Evolutionary conservation across 2,888 invertebrate genomes (phyloP).

Genomic region (Chymomyza amoena): DNA sequence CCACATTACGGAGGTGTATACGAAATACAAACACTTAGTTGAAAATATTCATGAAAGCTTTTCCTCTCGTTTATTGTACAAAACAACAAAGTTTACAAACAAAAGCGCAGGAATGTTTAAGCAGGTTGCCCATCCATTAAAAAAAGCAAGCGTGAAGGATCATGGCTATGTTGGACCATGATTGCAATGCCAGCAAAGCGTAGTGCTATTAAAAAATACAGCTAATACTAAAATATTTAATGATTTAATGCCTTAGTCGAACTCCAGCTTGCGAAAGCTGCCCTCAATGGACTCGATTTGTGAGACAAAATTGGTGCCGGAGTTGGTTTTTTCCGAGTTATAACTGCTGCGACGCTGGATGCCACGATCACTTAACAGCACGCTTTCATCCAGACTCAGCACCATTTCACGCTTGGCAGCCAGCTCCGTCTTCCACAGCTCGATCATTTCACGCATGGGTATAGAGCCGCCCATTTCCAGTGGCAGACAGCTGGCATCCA

Average conservation of each 20-base stretch:
- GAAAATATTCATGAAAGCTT: neutral
- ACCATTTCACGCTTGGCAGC: constrained; percentile 82
- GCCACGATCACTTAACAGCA: constrained; percentile 83
- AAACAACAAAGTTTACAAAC: constrained; percentile 46
- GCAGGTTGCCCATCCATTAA: constrained; percentile 41
- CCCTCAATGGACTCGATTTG: constrained; percentile 80
- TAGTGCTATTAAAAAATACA: neutral
- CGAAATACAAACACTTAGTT: neutral
- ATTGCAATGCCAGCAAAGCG: constrained; percentile 45
- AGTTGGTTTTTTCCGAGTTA: constrained; percentile 70
- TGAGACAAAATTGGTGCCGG: constrained; percentile 72
- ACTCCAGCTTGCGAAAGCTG: constrained; percentile 85
- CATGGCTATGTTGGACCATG: constrained; percentile 8
- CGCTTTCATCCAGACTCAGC: constrained; percentile 83
- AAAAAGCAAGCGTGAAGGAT: constrained; percentile 27
- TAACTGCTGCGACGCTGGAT: constrained; percentile 78
- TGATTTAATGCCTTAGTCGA: constrained; percentile 79
- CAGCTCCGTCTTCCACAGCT: constrained; percentile 83
- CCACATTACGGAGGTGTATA: constrained; percentile 41
- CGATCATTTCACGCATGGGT: constrained; percentile 86
- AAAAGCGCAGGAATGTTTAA: constrained; percentile 65
- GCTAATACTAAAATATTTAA: constrained; percentile 38
- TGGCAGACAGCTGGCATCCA: constrained; percentile 84
- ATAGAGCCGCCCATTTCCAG: constrained; percentile 86
- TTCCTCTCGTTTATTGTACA: constrained; percentile 59